phyloP scores from a whole-genome alignment of 2,797 vertebrate genomes.

The Platyrinchus mystaceus region DNA sequence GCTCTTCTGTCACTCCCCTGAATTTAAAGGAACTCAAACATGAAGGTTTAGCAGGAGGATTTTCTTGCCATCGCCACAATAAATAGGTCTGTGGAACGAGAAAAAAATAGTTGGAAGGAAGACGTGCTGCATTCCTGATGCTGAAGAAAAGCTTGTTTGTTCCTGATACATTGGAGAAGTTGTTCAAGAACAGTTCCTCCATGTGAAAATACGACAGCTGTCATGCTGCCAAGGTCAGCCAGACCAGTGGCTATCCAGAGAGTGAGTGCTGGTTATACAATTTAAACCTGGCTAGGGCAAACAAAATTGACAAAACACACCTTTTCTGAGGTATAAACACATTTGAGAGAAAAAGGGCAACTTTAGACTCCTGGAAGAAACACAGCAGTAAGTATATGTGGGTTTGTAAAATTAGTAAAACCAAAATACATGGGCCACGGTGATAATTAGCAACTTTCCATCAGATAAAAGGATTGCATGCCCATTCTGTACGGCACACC shows the following conservation, averaged over 20 bases:
- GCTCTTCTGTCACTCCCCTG: neutral
- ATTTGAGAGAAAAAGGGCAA: neutral
- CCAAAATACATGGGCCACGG: neutral
- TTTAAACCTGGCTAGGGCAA: neutral
- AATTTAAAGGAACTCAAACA: slow-evolving; percentile 28
- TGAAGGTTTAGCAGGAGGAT: slow-evolving; percentile 13
- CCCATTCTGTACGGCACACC: slow-evolving; percentile 26
- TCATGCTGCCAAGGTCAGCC: slow-evolving; percentile 59
- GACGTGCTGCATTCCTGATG: slow-evolving; percentile 62
- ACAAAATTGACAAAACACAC: neutral
- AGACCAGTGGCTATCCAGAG: slow-evolving; percentile 31
- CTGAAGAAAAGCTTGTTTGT: slow-evolving; percentile 69
- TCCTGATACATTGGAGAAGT: slow-evolving; percentile 64
- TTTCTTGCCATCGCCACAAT: slow-evolving; percentile 43
- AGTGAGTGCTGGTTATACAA: slow-evolving; percentile 30
- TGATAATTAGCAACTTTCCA: slow-evolving; percentile 18
- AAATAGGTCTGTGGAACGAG: slow-evolving; percentile 56
- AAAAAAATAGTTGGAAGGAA: slow-evolving; percentile 65
- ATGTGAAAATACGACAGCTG: slow-evolving; percentile 67
- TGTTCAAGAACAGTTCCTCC: slow-evolving; percentile 70
- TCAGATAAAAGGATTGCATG: slow-evolving; percentile 36
- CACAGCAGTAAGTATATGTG: neutral
- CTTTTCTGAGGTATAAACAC: slow-evolving; percentile 8
- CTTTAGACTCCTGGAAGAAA: neutral
- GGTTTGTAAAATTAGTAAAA: slow-evolving; percentile 29